phyloP scores from a whole-genome alignment of 2,888 invertebrate species.

The Ariolimax columbianus region DNA sequence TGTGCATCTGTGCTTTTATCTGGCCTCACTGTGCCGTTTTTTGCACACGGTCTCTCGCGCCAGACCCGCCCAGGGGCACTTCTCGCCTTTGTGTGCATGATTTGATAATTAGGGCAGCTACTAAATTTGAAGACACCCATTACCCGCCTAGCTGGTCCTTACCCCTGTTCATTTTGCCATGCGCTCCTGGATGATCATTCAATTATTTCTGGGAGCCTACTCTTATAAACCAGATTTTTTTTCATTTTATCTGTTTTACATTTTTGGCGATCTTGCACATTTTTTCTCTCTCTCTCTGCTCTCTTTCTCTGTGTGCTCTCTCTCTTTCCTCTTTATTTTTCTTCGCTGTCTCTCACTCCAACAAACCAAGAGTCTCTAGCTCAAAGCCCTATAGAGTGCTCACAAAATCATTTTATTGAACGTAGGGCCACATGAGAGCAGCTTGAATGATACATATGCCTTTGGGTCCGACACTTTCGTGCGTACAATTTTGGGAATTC shows the following conservation, averaged over 20 bases:
- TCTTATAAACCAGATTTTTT: neutral
- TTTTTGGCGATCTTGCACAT: too few species aligned
- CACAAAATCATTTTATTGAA: too few species aligned
- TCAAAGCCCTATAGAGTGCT: too few species aligned
- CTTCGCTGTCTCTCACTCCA: too few species aligned
- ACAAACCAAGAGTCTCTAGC: too few species aligned
- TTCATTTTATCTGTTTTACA: neutral
- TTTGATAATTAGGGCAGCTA: slow-evolving; percentile 38
- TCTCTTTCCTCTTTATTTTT: too few species aligned
- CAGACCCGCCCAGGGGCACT: neutral
- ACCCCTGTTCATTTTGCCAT: slow-evolving; percentile 13
- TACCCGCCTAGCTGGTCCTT: neutral
- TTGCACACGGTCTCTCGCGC: neutral
- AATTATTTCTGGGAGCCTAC: neutral
- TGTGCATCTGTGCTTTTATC: slow-evolving; percentile 34
- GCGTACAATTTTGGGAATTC: too few species aligned
- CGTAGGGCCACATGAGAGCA: too few species aligned
- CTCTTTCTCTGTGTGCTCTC: too few species aligned
- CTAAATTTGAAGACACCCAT: slow-evolving; percentile 16
- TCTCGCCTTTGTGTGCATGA: slow-evolving; percentile 7
- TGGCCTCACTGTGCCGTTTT: slow-evolving; percentile 16
- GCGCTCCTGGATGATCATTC: neutral
- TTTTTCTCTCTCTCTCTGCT: too few species aligned
- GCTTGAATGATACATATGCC: too few species aligned
- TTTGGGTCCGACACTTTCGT: too few species aligned